Conservation (phyloP, 2,113 vertebrate species). For the Ovibos moschatus region DNA sequence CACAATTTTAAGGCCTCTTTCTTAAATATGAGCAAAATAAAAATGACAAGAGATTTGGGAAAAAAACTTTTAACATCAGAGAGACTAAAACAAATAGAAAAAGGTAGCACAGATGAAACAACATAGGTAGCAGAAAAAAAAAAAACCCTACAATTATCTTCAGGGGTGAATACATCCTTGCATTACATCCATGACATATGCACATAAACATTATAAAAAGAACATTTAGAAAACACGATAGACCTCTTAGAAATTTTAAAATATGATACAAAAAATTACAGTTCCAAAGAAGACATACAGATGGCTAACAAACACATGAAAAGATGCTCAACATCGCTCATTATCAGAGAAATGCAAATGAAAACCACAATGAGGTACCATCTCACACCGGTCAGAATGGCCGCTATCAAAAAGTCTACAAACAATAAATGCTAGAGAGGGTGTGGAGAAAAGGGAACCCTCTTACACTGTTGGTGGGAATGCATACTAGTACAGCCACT, state of each 20-base stretch:
- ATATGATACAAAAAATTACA: background rate
- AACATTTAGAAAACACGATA: background rate
- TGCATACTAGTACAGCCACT: background rate
- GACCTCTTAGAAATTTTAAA: background rate
- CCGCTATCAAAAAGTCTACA: background rate
- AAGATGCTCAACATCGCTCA: accelerated
- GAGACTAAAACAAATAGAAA: background rate
- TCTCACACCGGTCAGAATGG: background rate
- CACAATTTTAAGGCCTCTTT: background rate
- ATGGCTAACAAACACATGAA: background rate
- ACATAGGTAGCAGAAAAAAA: background rate
- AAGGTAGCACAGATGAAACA: background rate
- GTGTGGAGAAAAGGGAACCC: background rate
- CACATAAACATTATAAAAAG: background rate
- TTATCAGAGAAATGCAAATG: background rate
- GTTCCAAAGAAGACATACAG: background rate
- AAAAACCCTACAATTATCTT: background rate
- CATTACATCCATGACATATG: background rate
- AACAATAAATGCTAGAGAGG: background rate
- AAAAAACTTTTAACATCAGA: background rate
- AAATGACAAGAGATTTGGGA: background rate
- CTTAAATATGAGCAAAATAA: background rate
- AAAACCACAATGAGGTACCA: background rate
- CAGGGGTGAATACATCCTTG: background rate
- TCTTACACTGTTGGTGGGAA: background rate